These are phyloP conservation scores for Hemithea aestivaria DNA, from an alignment of 2,888 invertebrate genomes.

Conservation along the genomic window DNA sequence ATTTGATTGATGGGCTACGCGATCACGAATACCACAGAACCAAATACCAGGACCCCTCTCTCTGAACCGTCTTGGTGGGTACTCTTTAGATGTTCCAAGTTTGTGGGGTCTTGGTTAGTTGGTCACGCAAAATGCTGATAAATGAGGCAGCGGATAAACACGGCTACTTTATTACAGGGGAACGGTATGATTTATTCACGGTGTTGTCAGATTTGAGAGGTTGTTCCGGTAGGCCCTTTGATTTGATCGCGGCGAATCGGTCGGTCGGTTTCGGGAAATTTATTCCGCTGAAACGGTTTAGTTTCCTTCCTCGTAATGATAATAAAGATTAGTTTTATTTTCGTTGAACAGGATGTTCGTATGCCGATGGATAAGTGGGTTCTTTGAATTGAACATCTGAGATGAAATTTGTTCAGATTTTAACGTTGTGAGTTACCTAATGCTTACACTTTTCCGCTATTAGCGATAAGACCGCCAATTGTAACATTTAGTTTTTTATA, in stretches of 20 bases:
- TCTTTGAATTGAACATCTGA: no score
- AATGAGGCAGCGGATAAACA: constrained; percentile 71
- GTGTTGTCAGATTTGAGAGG: constrained; percentile 66
- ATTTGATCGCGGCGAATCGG: constrained; percentile 10
- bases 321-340: no score
- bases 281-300: not conserved
- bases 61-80: constrained; percentile 3
- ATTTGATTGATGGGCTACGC: constrained; percentile 61
- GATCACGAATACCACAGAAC: constrained; percentile 50
- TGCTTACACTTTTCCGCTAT: no score
- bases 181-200: constrained; percentile 75
- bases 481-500: no score
- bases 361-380: not conserved
- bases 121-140: constrained; percentile 63
- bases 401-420: no score
- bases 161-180: constrained; percentile 74
- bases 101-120: constrained; percentile 36
- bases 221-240: constrained; percentile 49
- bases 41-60: constrained; percentile 34
- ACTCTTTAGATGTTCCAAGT: constrained; percentile 10
- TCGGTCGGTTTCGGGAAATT: not conserved
- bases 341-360: no score
- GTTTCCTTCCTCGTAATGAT: no score
- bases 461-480: no score
- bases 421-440: no score